Evolutionary conservation across 2,113 vertebrate species (phyloP), one percentile per base, ranked within the genome.

Genomic region (Nannospalax galili): DNA sequence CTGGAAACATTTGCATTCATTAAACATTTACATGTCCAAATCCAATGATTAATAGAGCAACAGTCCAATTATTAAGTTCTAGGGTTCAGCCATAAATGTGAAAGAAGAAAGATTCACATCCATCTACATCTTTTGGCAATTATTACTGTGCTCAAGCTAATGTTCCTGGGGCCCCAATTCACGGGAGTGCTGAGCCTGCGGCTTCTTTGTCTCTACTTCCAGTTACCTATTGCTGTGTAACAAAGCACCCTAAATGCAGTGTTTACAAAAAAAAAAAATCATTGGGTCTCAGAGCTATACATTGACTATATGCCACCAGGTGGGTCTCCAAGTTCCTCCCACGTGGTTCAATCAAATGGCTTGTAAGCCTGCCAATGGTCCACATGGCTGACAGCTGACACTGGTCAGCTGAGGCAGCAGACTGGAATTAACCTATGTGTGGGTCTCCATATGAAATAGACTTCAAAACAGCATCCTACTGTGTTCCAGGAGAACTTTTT

Each of bases 1-100:
- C 37, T 67, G 45, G 14, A 92, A 87, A 92, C n/a, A 92, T 56
- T 20, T 95, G 28, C 58, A 65, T 95, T 86, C 91, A 45, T 37
- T 58, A 79, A 64, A 91, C 84, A 78, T 80, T 95, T 90, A 10
- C 45, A 77, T 69, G 73, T 84, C 73, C 5, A 56, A 90, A 93
- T 73, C 37, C 52, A 69, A 88, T 14, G 40, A 62, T 17, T 79
- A 42, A 52, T 9, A 82, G 42, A 81, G 26, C 9, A 75, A 30
- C 16, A 48, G 10, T 78, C 28, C 32, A 70, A 6, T 64, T 60
- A 35, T 56, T 62, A 86, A 73, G 84, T 90, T 75, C 45, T 62
- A 93, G 45, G 24, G 52, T 69, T 28, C 74, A 88, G 62, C 9
- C 72, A 48, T 77, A 90, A 96, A 82, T 1, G 19, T 86, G 5